Conservation (phyloP, 2,113 vertebrate species). For the Mobula birostris region DNA sequence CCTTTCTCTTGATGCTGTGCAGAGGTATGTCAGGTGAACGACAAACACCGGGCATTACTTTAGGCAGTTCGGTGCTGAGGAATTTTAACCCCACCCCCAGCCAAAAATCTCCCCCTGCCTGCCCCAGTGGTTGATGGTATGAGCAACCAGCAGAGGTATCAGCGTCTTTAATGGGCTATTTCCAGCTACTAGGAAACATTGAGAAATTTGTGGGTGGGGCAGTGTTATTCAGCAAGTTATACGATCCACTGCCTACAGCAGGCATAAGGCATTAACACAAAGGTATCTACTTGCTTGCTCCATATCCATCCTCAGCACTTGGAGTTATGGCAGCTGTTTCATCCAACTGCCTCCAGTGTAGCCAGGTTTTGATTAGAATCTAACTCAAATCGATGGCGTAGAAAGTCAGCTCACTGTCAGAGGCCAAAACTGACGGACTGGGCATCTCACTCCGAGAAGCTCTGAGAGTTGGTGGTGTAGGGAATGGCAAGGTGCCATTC, state of each 20-base stretch:
- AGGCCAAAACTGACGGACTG: background rate
- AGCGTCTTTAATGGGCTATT: background rate
- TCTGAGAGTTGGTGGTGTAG: background rate
- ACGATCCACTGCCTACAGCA: background rate
- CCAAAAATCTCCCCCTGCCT: background rate
- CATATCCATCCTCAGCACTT: background rate
- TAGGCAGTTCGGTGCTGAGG: background rate
- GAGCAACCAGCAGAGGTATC: background rate
- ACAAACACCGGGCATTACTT: too few relatives aligned
- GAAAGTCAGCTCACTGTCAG: background rate
- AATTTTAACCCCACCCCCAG: too few relatives aligned
- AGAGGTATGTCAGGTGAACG: background rate
- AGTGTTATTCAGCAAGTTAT: background rate
- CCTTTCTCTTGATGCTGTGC: background rate
- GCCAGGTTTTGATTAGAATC: background rate
- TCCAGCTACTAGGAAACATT: background rate
- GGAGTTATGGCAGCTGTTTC: background rate
- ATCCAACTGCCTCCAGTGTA: background rate
- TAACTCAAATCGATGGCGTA: background rate
- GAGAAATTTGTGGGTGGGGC: background rate
- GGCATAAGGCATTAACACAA: background rate
- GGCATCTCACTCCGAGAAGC: background rate
- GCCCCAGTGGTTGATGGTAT: background rate
- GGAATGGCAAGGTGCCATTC: background rate
- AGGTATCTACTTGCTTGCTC: background rate